A percentile compares a stretch with the other conserved stretches of the same genome.
These are phyloP conservation scores for Siphamia tubifer DNA, from an alignment of 2,113 vertebrate species.

Conservation along the genomic window DNA sequence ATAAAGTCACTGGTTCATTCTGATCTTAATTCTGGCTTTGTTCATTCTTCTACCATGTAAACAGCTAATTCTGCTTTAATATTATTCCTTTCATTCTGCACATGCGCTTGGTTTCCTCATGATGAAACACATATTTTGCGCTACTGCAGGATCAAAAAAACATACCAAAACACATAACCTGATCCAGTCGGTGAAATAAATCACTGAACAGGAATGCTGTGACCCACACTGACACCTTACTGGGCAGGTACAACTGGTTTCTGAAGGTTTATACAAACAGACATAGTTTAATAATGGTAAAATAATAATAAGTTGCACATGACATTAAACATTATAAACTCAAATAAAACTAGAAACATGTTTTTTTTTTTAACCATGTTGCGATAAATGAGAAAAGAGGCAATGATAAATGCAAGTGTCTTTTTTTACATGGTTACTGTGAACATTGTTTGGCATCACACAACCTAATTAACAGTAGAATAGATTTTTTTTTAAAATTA, in stretches of 20 bases:
- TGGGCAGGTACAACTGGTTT: constrained; percentile 34
- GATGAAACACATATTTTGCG: no score
- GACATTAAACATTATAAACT: not conserved
- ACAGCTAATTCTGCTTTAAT: no score
- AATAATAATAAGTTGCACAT: not conserved
- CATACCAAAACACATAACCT: accelerated
- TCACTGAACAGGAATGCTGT: not conserved
- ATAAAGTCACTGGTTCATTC: no score
- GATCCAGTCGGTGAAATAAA: not conserved
- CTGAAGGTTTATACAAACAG: not conserved
- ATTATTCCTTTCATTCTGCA: no score
- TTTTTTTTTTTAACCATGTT: not conserved
- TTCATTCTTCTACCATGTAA: no score
- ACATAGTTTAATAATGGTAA: not conserved
- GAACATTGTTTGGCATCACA: no score
- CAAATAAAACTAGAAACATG: not conserved
- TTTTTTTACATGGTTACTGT: not conserved
- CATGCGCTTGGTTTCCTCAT: no score
- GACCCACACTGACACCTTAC: not conserved
- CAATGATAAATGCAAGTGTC: not conserved
- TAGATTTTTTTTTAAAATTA: no score
- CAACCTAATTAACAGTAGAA: no score
- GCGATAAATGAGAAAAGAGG: not conserved
- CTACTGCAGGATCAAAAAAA: not conserved
- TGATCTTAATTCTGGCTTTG: no score